Base-by-base conservation (phyloP, 2,888 invertebrate genomes). In the Andrena camellia region DNA sequence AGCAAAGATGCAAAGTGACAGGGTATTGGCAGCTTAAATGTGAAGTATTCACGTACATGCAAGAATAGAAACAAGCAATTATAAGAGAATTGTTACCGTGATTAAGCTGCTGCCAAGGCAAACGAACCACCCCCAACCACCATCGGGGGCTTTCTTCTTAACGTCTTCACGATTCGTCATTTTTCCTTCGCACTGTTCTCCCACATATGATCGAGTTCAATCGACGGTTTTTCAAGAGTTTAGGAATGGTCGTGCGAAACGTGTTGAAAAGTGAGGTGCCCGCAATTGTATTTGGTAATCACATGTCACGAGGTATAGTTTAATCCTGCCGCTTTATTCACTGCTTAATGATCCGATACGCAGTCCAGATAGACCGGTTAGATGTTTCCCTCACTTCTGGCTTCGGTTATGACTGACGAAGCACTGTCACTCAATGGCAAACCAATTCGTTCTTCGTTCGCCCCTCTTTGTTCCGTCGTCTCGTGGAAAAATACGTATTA, bases 71-170 rank as follows among this genome's bases (percentile, higher is more conserved):
- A 57, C 5, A 8, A 64, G 48, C n/a, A 63, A 31, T 42, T 52
- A 20, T 2, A 64, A 3, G 69, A 35, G 5, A 97, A 63, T 48
- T n/a, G 52, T 97, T 94, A 97, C 97, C 95, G 97, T 97, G 89
- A 97, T 97, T 93, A 97, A 95, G 94, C 97, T 97, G 90, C 97
- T 97, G 91, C 97, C 97, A 86, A 97, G 95, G 89, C 97, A 97
- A 85, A 97, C 97, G 94, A 97, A 96, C 98, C 97, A 98, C 80
- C 97, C 97, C 97, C 97, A 97, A 80, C 97, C 97, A 74, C 97
- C 97, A 93, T 97, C 97, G 68, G 97, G 97, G 54, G 97, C 96
- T 89, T 97, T 86, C 17, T 75, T 72, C 8, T 81, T 86, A 6
- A 31, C 69, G 2, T 83, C 71, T 7, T 80, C 72, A 5, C 70